Evolutionary conservation across 2,888 invertebrate species (phyloP).

Genomic region (Strigamia crassipes): DNA sequence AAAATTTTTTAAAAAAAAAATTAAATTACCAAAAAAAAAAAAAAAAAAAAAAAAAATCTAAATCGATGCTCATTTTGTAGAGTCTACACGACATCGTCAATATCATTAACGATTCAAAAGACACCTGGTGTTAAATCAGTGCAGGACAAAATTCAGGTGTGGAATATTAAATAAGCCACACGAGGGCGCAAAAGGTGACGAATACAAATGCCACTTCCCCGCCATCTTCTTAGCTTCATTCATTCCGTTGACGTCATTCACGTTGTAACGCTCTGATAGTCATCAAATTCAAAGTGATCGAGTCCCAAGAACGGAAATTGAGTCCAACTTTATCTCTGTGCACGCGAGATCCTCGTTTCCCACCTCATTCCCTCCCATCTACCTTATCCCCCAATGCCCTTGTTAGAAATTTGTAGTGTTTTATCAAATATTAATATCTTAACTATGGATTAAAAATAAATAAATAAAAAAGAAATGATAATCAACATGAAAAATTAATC

Average conservation of each 20-base stretch:
- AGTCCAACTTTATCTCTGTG: constrained; percentile 34
- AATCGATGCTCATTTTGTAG: background rate
- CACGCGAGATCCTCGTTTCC: background rate
- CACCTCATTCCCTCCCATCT: background rate
- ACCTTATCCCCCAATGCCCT: background rate
- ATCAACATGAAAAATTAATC: no score
- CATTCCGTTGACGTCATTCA: background rate
- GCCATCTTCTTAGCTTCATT: background rate
- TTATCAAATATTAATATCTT: no score
- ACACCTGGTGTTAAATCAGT: background rate
- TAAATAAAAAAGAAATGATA: no score
- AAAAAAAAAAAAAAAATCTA: background rate
- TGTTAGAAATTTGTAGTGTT: no score
- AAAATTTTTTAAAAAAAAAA: no score
- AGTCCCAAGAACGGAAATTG: constrained; percentile 39
- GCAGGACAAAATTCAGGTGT: background rate
- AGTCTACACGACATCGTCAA: background rate
- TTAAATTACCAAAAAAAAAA: background rate
- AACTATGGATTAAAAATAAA: no score
- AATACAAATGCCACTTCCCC: background rate
- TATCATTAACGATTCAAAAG: background rate
- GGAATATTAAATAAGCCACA: background rate
- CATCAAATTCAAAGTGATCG: constrained; percentile 18
- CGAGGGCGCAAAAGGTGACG: background rate
- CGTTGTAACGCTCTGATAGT: background rate